phyloP scores from a whole-genome alignment of 1,140 invertebrate genomes.

The Ips typographus region DNA sequence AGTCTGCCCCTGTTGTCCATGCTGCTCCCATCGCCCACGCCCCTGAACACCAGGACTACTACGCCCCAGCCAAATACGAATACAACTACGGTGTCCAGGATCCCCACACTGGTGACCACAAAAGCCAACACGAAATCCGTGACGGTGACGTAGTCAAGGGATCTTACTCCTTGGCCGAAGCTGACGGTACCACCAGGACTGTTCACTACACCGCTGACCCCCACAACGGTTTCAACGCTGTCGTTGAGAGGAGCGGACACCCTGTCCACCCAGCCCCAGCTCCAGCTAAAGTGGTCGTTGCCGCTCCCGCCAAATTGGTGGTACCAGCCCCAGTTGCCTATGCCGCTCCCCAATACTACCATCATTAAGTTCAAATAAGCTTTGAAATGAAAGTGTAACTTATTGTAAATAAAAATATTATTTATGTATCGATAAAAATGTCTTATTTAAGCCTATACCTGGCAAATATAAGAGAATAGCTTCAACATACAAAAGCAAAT shows the following conservation, averaged over 20 bases:
- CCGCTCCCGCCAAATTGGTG: conserved; percentile 9
- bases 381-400: too few relatives aligned
- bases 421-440: too few relatives aligned
- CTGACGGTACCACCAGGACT: conserved; percentile 54
- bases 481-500: too few relatives aligned
- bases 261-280: conserved; percentile 19
- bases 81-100: conserved; percentile 56
- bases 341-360: conserved; percentile 14
- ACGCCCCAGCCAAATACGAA: conserved; percentile 59
- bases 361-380: background rate
- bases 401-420: too few relatives aligned
- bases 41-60: conserved; percentile 13
- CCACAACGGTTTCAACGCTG: conserved; percentile 54
- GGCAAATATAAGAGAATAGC: too few relatives aligned
- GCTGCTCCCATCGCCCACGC: conserved; percentile 35
- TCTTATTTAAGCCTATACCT: too few relatives aligned
- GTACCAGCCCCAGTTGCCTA: conserved; percentile 7
- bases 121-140: conserved; percentile 54
- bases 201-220: conserved; percentile 55
- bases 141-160: conserved; percentile 55
- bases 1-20: conserved; percentile 1
- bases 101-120: conserved; percentile 55
- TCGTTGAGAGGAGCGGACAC: conserved; percentile 45
- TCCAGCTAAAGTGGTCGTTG: conserved; percentile 21
- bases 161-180: conserved; percentile 53